Base-by-base conservation (phyloP, 2,888 invertebrate genomes). In the Melieria omissa region DNA sequence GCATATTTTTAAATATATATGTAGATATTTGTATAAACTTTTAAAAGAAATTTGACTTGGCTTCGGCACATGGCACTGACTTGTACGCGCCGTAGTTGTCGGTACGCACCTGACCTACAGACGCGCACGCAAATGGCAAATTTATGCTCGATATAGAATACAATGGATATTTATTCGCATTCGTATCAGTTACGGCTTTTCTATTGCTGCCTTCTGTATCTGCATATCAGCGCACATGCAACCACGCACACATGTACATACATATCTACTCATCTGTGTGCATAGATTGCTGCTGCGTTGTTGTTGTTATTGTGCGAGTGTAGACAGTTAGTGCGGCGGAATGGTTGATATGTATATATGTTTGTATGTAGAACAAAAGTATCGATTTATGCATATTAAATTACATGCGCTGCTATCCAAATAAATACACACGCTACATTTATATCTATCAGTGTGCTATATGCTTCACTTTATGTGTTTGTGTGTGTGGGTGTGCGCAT, bases 351-450 rank as follows among this genome's bases (percentile, higher is more conserved):
- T 29, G 29, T 29, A 29, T 29, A 2, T 16, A 16, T 16, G 52
- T 49, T 14, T 46, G 63, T 54, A 54, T 57, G 65, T 70, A 64
- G 70, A 70, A 70, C 49, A 67, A 80, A 76, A 77, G 78, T 81
- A 83, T 82, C 80, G 83, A 83, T 83, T 82, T 82, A 79, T 82
- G 81, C 80, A 80, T 81, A 82, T 83, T 82, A 80, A 83, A 82
- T 82, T 82, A 80, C 81, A 78, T 75, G 74, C 78, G 73, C 75
- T 77, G 72, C 74, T 55, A 46, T 55, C 45, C 46, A 62, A 55
- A 69, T 55, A 67, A 57, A 52, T n/a, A 66, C 12, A 10, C 29
- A 66, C 14, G 46, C 4, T 49, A 44, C 65, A 55, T 55, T 65
- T 65, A 14, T 61, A 44, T 52, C 60, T 61, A 61, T 67, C 52